Conservation (phyloP, 2,888 invertebrate genomes). For the Hecatera dysodea region DNA sequence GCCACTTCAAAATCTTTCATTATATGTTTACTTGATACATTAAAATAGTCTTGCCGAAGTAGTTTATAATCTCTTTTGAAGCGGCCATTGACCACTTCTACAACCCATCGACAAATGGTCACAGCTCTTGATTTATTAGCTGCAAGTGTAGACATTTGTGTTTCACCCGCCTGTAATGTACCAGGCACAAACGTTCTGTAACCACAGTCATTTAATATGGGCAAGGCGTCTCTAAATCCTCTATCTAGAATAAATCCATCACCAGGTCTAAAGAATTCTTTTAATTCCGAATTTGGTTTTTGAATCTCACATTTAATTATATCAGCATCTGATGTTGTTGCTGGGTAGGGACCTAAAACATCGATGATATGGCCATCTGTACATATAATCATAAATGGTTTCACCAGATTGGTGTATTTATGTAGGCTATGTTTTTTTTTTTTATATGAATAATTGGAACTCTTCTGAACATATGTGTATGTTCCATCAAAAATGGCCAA, state of each 20-base stretch:
- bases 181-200: conserved; percentile 1
- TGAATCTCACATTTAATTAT: conserved; percentile 10
- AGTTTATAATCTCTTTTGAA: conserved; percentile 9
- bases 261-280: conserved; percentile 6
- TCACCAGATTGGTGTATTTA: conserved; percentile 17
- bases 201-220: conserved; percentile 11
- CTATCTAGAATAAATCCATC: conserved; percentile 11
- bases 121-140: conserved; percentile 8
- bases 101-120: conserved; percentile 6
- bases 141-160: conserved; percentile 9
- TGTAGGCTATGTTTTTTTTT: conserved; percentile 16
- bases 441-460: conserved; percentile 17
- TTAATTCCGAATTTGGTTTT: conserved; percentile 3
- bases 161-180: conserved; percentile 13
- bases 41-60: background rate
- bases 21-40: background rate
- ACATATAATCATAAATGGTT: conserved; percentile 18
- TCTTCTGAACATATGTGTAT: conserved; percentile 15
- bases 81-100: conserved; percentile 4
- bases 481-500: conserved; percentile 17
- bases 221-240: conserved; percentile 10
- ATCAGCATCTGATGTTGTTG: conserved; percentile 42
- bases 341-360: conserved; percentile 20
- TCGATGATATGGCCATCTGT: conserved; percentile 8
- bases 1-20: background rate